Evolutionary conservation across 1,140 invertebrate species (phyloP), one percentile per base, ranked within the genome.

Genomic region (Philotrypesis tridentata): DNA sequence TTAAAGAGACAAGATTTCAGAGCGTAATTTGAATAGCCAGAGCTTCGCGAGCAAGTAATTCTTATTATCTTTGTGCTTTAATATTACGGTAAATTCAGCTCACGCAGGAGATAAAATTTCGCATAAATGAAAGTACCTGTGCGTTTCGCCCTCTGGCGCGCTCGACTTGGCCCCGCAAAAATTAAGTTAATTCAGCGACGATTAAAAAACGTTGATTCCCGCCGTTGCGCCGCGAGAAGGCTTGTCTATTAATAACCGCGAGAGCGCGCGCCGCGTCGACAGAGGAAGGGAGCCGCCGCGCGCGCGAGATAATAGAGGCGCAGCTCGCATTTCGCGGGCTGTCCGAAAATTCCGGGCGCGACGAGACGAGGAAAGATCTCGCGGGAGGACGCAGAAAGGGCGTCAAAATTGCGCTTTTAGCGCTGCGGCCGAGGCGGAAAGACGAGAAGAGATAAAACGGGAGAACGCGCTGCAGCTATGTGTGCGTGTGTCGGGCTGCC

Each of bases 381-480:
- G 29, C 37, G 63, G 67, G n/a, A n/a, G n/a, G n/a, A n/a, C n/a
- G 37, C 37, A 72, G 70, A 40, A 25, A 43, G 37, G 70, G 70
- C 70, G 11, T 72, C 72, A 33, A 75, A 75, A 75, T 75, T 75
- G 72, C 72, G 72, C 72, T 75, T 75, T 75, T 75, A 75, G 72
- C 48, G 40, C 11, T 9, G 12, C 23, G 61, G 23, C 23, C 23
- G 61, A 74, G 48, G 43, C 27, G 55, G 17, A 37, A 60, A 25
- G 72, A 75, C 72, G 72, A 43, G 70, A 31, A 37, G 25, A 31
- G 40, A 72, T 43, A 40, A 72, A 43, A 72, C 33, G 70, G 29
- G 67, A 70, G 31, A 70, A 31, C 29, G 68, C 48, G 48, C 21
- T 3, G 48, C 21, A 43, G 12, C 40, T 43, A 43, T 43, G 12